phyloP scores from a whole-genome alignment of 2,888 invertebrate genomes.

The Eurytoma californica region DNA sequence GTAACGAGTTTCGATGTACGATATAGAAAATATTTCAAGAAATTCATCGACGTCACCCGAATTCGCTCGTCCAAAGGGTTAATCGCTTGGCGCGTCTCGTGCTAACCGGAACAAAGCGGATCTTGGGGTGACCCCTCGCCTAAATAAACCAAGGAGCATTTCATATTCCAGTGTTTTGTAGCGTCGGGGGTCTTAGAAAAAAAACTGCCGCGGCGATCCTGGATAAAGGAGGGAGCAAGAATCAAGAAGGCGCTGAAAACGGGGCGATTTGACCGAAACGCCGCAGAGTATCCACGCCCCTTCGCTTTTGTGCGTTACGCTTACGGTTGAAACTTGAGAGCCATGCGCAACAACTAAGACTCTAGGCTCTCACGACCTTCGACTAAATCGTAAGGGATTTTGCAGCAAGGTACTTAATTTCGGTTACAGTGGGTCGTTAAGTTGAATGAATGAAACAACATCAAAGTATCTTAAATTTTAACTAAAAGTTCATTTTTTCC shows the following conservation, averaged over 20 bases:
- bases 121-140: neutral
- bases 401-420: too few relatives aligned
- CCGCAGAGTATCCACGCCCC: neutral
- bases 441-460: too few relatives aligned
- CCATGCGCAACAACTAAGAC: too few relatives aligned
- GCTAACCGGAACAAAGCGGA: neutral
- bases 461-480: too few relatives aligned
- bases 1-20: too few relatives aligned
- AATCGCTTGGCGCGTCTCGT: constrained; percentile 1
- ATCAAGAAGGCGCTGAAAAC: constrained; percentile 25
- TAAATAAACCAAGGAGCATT: neutral
- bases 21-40: too few relatives aligned
- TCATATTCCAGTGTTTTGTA: constrained; percentile 18
- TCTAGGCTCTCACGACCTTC: too few relatives aligned
- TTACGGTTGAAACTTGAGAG: neutral
- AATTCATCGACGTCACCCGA: neutral
- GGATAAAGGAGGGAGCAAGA: neutral
- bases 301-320: neutral
- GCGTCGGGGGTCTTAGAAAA: neutral
- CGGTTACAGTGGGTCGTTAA: too few relatives aligned
- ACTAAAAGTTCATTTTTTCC: too few relatives aligned
- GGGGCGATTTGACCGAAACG: constrained; percentile 33
- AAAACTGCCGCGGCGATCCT: neutral
- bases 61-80: neutral
- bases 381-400: neutral